Percentiles rank a stretch among this genome's conserved stretches.
phyloP scores from a whole-genome alignment of 2,888 invertebrate species.

The Oeneis ivallda region DNA sequence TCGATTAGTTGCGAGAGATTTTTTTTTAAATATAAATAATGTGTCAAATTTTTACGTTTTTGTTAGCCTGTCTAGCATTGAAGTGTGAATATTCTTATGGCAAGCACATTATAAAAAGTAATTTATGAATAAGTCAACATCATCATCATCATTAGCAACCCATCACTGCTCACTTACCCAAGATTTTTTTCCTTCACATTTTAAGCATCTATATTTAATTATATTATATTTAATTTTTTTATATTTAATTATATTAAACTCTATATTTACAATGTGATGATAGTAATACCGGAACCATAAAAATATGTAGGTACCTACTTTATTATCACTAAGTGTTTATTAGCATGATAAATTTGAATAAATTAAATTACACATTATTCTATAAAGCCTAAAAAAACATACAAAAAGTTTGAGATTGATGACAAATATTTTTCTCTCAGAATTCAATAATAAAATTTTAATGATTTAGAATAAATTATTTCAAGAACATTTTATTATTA shows the following conservation, averaged over 20 bases:
- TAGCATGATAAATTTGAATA: not conserved
- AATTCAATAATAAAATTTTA: not conserved
- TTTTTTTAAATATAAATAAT: not conserved
- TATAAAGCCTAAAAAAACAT: not conserved
- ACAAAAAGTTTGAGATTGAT: not conserved
- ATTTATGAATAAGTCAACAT: no score
- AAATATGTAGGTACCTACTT: not conserved
- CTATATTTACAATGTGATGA: no score
- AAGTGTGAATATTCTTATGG: no score
- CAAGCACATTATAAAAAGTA: no score
- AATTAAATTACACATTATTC: not conserved
- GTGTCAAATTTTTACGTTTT: not conserved
- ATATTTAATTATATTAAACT: no score
- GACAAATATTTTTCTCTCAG: not conserved
- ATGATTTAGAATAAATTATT: slow-evolving; percentile 1
- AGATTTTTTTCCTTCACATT: no score
- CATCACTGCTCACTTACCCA: no score
- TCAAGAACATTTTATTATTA: not conserved
- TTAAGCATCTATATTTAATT: no score
- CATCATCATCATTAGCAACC: no score
- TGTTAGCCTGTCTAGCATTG: not conserved
- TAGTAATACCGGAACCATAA: not conserved
- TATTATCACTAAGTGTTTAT: not conserved
- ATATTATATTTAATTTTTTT: no score
- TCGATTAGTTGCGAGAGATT: slow-evolving; percentile 5